Percentiles rank a stretch among this genome's conserved stretches.
phyloP scores from a whole-genome alignment of 1,140 invertebrate species.

The Brevipalpus yothersi region DNA sequence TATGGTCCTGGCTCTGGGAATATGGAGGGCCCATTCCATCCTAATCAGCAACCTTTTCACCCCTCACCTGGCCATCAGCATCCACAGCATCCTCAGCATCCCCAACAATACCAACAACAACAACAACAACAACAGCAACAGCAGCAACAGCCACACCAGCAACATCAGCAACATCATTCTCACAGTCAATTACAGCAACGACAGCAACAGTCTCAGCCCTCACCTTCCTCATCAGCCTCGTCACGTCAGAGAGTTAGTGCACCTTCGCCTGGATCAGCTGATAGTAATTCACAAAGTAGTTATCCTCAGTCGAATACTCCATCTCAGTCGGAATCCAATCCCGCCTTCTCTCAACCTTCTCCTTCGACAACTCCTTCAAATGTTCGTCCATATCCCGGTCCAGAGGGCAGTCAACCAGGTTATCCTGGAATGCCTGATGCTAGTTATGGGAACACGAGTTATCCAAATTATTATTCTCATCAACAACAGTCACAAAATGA shows the following conservation, averaged over 20 bases:
- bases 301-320: neutral
- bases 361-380: neutral
- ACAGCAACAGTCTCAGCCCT: neutral
- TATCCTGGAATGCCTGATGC: neutral
- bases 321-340: neutral
- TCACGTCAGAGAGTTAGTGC: slow-evolving; percentile 8
- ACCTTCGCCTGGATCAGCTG: neutral
- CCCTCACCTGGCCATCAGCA: slow-evolving; percentile 7
- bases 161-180: neutral
- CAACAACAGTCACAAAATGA: no score
- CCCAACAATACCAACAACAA: neutral
- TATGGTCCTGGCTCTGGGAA: neutral
- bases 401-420: neutral
- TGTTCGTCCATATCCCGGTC: neutral
- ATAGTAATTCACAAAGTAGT: neutral
- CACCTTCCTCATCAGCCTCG: neutral
- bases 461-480: no score
- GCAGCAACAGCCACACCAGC: neutral
- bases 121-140: neutral
- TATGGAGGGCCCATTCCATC: neutral
- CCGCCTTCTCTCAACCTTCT: neutral
- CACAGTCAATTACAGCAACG: neutral
- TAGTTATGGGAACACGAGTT: no score
- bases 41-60: neutral
- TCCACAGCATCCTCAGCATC: slow-evolving; percentile 7